Percentiles rank a stretch among this genome's conserved stretches.
Evolutionary conservation across 30 jellyfish, hydroid and myxozoan genomes (phyloP).

Genomic region (Aurelia aurita complex sp. Pacific): DNA sequence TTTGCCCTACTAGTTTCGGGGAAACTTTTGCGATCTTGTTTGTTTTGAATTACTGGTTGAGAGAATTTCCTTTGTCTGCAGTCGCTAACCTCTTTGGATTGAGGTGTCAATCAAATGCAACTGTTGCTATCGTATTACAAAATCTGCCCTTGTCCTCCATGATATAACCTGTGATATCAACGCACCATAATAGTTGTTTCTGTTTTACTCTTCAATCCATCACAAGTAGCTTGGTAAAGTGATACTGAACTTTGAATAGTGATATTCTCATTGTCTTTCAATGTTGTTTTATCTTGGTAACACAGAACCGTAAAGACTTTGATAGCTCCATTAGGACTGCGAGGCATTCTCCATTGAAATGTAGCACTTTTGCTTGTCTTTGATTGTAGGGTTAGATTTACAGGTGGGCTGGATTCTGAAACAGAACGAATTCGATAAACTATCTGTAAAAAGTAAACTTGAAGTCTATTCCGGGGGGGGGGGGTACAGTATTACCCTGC

Average conservation of each 20-base stretch:
- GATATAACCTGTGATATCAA: too few relatives aligned
- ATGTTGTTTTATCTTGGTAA: conserved; percentile 20
- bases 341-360: conserved; percentile 71
- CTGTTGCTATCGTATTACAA: too few relatives aligned
- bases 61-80: too few relatives aligned
- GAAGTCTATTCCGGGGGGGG: too few relatives aligned
- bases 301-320: conserved; percentile 49
- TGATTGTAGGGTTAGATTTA: conserved; percentile 22
- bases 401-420: conserved; percentile 78
- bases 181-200: conserved; percentile 53
- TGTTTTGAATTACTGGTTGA: too few relatives aligned
- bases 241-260: not conserved
- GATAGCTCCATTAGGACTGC: conserved; percentile 62
- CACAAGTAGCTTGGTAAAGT: conserved; percentile 25
- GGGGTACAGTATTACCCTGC: too few relatives aligned
- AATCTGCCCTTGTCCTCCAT: too few relatives aligned
- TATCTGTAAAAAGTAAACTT: too few relatives aligned
- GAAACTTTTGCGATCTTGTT: too few relatives aligned
- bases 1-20: too few relatives aligned
- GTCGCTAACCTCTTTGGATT: too few relatives aligned
- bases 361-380: conserved; percentile 26
- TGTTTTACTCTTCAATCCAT: conserved; percentile 17
- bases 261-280: conserved; percentile 21
- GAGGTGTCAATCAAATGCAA: too few relatives aligned
- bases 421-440: not conserved